Evolutionary conservation across 1,140 invertebrate species (phyloP).

Genomic region (Caenorhabditis latens): DNA sequence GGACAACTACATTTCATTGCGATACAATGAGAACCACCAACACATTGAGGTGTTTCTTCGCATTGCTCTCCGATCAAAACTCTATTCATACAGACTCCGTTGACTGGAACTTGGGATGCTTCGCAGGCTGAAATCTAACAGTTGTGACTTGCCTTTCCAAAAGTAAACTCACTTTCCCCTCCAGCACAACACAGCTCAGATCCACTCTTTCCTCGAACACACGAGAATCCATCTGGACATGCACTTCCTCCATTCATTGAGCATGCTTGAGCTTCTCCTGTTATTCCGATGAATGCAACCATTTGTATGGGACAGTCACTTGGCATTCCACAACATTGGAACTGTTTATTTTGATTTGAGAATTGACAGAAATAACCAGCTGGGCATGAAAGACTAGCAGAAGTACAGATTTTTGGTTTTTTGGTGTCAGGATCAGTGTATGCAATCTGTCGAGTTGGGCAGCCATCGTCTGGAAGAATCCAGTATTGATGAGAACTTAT

Average conservation of each 20-base stretch:
- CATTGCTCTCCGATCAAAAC: slow-evolving; percentile 59
- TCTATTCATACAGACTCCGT: slow-evolving; percentile 61
- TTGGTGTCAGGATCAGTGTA: slow-evolving; percentile 64
- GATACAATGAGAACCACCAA: slow-evolving; percentile 60
- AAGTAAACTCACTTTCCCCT: slow-evolving; percentile 54
- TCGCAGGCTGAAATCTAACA: slow-evolving; percentile 60
- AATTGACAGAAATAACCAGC: slow-evolving; percentile 65
- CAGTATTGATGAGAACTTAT: not conserved
- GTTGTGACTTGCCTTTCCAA: not conserved
- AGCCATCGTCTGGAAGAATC: slow-evolving; percentile 61
- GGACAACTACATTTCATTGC: slow-evolving; percentile 59
- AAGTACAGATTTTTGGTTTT: slow-evolving; percentile 66
- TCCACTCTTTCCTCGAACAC: slow-evolving; percentile 61
- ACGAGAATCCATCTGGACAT: slow-evolving; percentile 65
- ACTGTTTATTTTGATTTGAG: slow-evolving; percentile 64
- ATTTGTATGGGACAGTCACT: slow-evolving; percentile 58
- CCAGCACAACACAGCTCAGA: slow-evolving; percentile 65
- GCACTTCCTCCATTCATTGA: slow-evolving; percentile 60
- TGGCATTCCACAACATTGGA: slow-evolving; percentile 67
- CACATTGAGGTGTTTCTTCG: slow-evolving; percentile 60
- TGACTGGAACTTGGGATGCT: slow-evolving; percentile 59
- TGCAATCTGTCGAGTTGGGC: slow-evolving; percentile 63
- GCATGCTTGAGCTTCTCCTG: slow-evolving; percentile 64
- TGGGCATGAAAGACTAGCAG: slow-evolving; percentile 61
- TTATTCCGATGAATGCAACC: slow-evolving; percentile 66